These are phyloP conservation scores for Plagodis pulveraria DNA, from an alignment of 2,888 invertebrate genomes.

Conservation along the genomic window DNA sequence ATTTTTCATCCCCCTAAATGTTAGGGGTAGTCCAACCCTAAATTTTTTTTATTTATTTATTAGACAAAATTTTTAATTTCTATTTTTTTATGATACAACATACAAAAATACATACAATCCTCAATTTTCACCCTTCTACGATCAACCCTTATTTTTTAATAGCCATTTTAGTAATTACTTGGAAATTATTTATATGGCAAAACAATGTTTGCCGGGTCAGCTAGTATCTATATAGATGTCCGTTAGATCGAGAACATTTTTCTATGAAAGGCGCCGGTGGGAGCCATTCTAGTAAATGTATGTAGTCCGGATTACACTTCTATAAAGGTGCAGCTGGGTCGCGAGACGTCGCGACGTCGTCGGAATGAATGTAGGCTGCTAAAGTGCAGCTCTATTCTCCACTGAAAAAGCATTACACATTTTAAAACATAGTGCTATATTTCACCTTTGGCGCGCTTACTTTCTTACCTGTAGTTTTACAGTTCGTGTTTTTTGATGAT, in stretches of 20 bases:
- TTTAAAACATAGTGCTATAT: slow-evolving; percentile 33
- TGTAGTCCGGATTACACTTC: slow-evolving; percentile 44
- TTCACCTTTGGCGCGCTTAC: slow-evolving; percentile 21
- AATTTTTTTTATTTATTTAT: too few species aligned
- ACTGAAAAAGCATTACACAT: slow-evolving; percentile 40
- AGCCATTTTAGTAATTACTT: too few species aligned
- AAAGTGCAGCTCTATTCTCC: slow-evolving; percentile 56
- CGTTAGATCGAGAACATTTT: slow-evolving; percentile 32
- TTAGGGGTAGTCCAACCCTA: too few species aligned
- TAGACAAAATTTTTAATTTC: too few species aligned
- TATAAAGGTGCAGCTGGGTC: slow-evolving; percentile 43
- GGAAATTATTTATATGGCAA: too few species aligned
- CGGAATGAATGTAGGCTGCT: slow-evolving; percentile 50
- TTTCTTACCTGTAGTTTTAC: slow-evolving; percentile 32
- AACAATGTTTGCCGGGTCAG: too few species aligned
- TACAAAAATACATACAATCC: too few species aligned
- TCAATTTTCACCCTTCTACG: too few species aligned
- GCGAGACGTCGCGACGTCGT: slow-evolving; percentile 2
- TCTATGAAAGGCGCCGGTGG: slow-evolving; percentile 35
- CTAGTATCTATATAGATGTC: slow-evolving; percentile 4
- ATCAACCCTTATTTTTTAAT: too few species aligned
- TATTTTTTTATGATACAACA: too few species aligned
- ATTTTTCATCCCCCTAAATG: too few species aligned
- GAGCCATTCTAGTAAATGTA: slow-evolving; percentile 34
- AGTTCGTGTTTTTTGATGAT: too few species aligned